Conservation (phyloP, 2,113 vertebrate genomes). For the Thalassoma bifasciatum region DNA sequence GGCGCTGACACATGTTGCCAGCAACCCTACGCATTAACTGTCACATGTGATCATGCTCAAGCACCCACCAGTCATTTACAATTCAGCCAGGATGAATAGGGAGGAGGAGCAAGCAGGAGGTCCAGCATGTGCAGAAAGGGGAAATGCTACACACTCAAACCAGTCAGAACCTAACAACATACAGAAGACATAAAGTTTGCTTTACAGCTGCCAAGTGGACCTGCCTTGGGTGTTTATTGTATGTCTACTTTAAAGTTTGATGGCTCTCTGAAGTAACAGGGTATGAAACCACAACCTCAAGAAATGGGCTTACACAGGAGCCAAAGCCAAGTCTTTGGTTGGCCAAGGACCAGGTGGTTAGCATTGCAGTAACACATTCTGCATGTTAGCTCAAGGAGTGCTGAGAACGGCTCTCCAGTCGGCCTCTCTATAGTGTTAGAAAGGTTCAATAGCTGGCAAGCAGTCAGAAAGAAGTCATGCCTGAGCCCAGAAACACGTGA, state of each 20-base stretch:
- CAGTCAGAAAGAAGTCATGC: neutral
- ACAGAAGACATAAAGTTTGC: conserved; percentile 19
- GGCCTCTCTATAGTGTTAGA: conserved; percentile 54
- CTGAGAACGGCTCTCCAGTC: conserved; percentile 63
- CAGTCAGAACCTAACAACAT: conserved; percentile 7
- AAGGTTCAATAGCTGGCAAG: conserved; percentile 47
- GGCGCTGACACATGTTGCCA: conserved; percentile 78
- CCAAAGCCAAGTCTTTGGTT: conserved; percentile 57
- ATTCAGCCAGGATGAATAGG: conserved; percentile 64
- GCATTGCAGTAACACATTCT: conserved; percentile 70
- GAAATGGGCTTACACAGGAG: conserved; percentile 51
- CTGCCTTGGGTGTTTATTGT: conserved; percentile 63
- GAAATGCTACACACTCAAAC: conserved; percentile 17
- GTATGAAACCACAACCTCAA: conserved; percentile 75
- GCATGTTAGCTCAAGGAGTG: conserved; percentile 66
- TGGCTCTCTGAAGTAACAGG: conserved; percentile 60
- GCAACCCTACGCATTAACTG: conserved; percentile 75
- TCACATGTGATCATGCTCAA: conserved; percentile 74
- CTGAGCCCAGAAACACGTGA: conserved; percentile 21
- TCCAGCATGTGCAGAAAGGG: conserved; percentile 24
- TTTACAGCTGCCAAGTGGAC: conserved; percentile 22
- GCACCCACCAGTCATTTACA: conserved; percentile 76
- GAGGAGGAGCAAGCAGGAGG: conserved; percentile 35
- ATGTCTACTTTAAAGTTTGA: conserved; percentile 68
- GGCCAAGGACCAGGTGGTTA: conserved; percentile 72